Evolutionary conservation across 2,797 vertebrate genomes (phyloP).

Genomic region (Hirundo rustica): DNA sequence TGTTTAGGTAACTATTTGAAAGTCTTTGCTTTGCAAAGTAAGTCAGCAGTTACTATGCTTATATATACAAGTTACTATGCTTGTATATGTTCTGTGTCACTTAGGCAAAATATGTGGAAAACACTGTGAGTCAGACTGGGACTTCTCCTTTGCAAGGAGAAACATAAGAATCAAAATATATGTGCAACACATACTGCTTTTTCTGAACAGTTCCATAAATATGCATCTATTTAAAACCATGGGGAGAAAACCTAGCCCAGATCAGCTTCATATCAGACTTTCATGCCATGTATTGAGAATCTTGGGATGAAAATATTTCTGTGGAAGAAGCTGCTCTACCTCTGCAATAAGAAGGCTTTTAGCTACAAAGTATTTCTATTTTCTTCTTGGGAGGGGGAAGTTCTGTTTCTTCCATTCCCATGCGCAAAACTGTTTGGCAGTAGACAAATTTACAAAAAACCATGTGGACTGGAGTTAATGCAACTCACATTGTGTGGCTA

Average conservation of each 20-base stretch:
- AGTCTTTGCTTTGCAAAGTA: not conserved
- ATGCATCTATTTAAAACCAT: constrained; percentile 14
- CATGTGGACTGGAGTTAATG: not conserved
- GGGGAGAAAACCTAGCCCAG: not conserved
- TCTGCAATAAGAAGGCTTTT: not conserved
- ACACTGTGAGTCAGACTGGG: not conserved
- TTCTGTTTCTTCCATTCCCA: not conserved
- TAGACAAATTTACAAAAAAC: not conserved
- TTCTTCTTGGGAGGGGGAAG: not conserved
- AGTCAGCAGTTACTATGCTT: not conserved
- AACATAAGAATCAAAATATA: constrained; percentile 4
- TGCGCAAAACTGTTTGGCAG: not conserved
- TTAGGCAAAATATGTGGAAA: constrained; percentile 4
- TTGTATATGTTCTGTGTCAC: not conserved
- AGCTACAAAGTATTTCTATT: not conserved
- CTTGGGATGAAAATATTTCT: not conserved
- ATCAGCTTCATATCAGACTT: constrained; percentile 5
- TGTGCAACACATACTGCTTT: not conserved
- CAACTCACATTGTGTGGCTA: not conserved
- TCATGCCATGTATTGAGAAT: not conserved
- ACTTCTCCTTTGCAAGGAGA: constrained; percentile 14
- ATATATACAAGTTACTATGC: not conserved
- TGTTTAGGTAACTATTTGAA: not conserved
- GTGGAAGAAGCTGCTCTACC: not conserved
- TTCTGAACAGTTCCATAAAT: constrained; percentile 34